phyloP scores from a whole-genome alignment of 2,888 invertebrate genomes.

The Torymus aiolomorphi region DNA sequence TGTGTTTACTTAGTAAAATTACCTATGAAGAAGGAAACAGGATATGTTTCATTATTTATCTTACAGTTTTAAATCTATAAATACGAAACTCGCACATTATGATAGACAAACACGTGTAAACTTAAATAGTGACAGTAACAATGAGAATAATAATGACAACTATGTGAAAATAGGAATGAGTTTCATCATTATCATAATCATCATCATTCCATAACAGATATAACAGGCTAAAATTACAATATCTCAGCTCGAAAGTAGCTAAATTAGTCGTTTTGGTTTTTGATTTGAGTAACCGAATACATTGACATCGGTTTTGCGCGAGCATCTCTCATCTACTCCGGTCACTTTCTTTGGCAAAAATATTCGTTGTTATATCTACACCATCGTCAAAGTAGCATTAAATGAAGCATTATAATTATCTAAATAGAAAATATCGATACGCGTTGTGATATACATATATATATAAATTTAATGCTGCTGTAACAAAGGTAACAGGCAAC shows the following conservation, averaged over 20 bases:
- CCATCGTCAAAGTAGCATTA: conserved; percentile 49
- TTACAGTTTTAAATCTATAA: conserved; percentile 40
- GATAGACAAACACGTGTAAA: conserved; percentile 36
- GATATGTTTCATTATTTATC: conserved; percentile 17
- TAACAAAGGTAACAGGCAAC: conserved; percentile 40
- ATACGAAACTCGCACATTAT: conserved; percentile 47
- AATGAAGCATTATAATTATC: neutral
- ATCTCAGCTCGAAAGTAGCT: conserved; percentile 38
- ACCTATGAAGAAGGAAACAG: conserved; percentile 3
- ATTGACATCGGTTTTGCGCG: conserved; percentile 45
- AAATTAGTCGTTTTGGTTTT: conserved; percentile 45
- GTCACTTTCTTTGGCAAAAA: conserved; percentile 45
- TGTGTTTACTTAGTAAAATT: conserved; percentile 24
- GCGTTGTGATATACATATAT: neutral
- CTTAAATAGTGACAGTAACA: conserved; percentile 54
- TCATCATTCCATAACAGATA: conserved; percentile 45
- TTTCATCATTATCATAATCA: conserved; percentile 42
- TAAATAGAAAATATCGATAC: neutral
- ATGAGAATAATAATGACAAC: conserved; percentile 52
- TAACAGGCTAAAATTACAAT: conserved; percentile 45
- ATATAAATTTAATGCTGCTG: conserved; percentile 39
- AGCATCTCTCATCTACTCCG: conserved; percentile 17
- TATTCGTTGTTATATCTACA: conserved; percentile 36
- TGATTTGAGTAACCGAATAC: conserved; percentile 33
- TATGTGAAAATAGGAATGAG: conserved; percentile 49